Evolutionary conservation across 1,140 invertebrate genomes (phyloP).

Genomic region (Copidosoma floridanum): DNA sequence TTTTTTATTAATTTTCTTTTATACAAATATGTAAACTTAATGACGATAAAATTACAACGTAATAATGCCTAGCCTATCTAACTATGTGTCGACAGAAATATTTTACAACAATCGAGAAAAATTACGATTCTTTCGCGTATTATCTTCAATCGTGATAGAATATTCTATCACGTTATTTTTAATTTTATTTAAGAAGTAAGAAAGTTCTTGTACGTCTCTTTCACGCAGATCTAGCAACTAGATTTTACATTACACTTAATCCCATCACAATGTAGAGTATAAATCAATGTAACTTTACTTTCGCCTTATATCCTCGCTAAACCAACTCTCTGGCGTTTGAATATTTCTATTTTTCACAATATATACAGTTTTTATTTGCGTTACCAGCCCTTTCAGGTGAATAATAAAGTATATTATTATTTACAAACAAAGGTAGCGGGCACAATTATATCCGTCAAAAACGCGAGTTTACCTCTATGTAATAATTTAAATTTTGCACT

Average conservation of each 20-base stretch:
- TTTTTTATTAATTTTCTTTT: slow-evolving; percentile 45
- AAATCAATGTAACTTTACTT: too few species aligned
- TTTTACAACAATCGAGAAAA: slow-evolving; percentile 57
- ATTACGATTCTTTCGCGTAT: slow-evolving; percentile 51
- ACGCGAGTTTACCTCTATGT: slow-evolving; percentile 32
- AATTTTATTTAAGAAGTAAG: too few species aligned
- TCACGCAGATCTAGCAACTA: slow-evolving; percentile 35
- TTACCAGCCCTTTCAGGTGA: slow-evolving; percentile 36
- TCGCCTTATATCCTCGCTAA: too few species aligned
- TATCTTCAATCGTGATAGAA: too few species aligned
- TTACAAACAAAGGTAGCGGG: slow-evolving; percentile 39
- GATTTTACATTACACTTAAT: slow-evolving; percentile 49
- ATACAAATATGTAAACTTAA: slow-evolving; percentile 55
- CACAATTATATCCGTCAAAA: slow-evolving; percentile 30
- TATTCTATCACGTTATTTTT: too few species aligned
- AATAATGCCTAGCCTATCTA: slow-evolving; percentile 52
- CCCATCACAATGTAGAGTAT: slow-evolving; percentile 46
- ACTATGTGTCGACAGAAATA: slow-evolving; percentile 52
- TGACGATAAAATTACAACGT: slow-evolving; percentile 55
- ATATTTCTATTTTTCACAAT: slow-evolving; percentile 36
- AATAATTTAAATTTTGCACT: slow-evolving; percentile 33
- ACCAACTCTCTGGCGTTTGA: too few species aligned
- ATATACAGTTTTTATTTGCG: slow-evolving; percentile 36
- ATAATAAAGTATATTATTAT: slow-evolving; percentile 49
- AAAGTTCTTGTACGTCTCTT: slow-evolving; percentile 14